Evolutionary conservation across 1,140 invertebrate genomes (phyloP).

Genomic region (Bombus pyrosoma): DNA sequence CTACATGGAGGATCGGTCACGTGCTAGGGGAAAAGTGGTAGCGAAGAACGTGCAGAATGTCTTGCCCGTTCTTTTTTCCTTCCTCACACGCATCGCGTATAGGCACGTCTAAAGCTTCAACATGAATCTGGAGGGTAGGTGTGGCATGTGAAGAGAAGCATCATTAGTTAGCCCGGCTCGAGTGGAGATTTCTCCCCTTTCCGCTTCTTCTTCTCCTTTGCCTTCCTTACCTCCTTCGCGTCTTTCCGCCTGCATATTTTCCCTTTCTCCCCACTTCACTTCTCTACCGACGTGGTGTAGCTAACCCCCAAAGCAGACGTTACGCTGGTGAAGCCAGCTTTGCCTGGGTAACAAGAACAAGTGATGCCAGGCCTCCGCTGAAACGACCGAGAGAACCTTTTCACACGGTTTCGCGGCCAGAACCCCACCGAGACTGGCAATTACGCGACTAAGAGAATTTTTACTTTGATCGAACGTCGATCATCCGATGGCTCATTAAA

Average conservation of each 20-base stretch:
- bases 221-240: slow-evolving; percentile 46
- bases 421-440: slow-evolving; percentile 23
- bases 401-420: slow-evolving; percentile 9
- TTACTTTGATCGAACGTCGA: slow-evolving; percentile 38
- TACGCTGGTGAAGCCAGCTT: background rate
- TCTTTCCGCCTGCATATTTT: slow-evolving; percentile 5
- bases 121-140: slow-evolving; percentile 60
- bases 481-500: slow-evolving; percentile 37
- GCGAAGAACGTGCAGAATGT: slow-evolving; percentile 42
- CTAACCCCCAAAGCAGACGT: slow-evolving; percentile 37
- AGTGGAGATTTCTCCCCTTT: slow-evolving; percentile 57
- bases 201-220: slow-evolving; percentile 28
- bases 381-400: slow-evolving; percentile 34
- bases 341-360: slow-evolving; percentile 45
- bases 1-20: slow-evolving; percentile 28
- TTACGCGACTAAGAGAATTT: slow-evolving; percentile 37
- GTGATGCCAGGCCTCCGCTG: background rate
- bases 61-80: slow-evolving; percentile 10
- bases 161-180: slow-evolving; percentile 73
- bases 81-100: slow-evolving; percentile 22
- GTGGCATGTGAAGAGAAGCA: slow-evolving; percentile 69
- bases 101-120: slow-evolving; percentile 65
- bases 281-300: background rate
- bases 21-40: background rate
- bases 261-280: background rate